Evolutionary conservation across 1,140 invertebrate genomes (phyloP), one percentile per base, ranked within the genome.

Genomic region (Aethina tumida): DNA sequence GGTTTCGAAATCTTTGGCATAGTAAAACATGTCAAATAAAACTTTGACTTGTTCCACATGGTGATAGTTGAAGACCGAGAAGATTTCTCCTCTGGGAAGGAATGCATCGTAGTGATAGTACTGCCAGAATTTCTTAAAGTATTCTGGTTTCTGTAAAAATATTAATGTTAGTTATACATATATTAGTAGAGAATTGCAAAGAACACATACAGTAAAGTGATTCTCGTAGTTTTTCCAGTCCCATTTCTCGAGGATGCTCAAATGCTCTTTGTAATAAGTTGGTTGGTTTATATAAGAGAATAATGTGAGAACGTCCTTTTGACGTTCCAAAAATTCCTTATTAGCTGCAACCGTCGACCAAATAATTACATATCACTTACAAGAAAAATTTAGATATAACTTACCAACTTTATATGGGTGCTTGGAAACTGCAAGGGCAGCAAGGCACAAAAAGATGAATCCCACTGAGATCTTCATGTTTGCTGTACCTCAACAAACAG

Each of bases 1-100:
- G 15, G 68, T 69, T 21, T 72, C 66, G 47, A 70, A 79, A 55
- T 76, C 72, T 52, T 74, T 73, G 24, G 75, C 74, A 45, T 65
- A 67, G 63, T 71, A 72, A 12, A 79, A 58, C 7, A 76, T 50
- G 10, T 65, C 58, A 69, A 73, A 78, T 17, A 77, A 60, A 4
- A 59, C 49, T 15, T 68, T 55, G 21, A 70, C 70, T 49, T 79
- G 69, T 5, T 69, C 55, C 8, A 68, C 55, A 31, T 75, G 68
- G 10, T 65, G 56, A 2, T 60, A 49, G 46, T 73, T 58, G 53
- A 57, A 62, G 45, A 68, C 58, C 0, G 67, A 66, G 30, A 58
- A 68, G 3, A 64, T 13, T 24, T 55, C 53, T 2, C 58, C 59
- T 5, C 59, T 55, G 0, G 59, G 58, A 20, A 65, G 47, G 12